Conservation (phyloP, 2,113 vertebrate species). For the Stegostoma tigrinum region DNA sequence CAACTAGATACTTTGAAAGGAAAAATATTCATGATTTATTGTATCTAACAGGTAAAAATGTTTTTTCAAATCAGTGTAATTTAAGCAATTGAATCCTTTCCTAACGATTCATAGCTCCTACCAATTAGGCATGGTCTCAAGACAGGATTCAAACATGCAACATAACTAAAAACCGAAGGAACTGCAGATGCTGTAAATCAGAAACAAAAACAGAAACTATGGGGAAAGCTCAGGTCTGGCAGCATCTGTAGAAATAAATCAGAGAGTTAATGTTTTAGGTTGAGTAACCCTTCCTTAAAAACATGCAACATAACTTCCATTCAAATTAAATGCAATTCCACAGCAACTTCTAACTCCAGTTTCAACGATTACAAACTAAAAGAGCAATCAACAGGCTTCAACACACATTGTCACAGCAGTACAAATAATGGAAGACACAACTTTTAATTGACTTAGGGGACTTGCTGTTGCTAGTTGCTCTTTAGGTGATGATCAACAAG, state of each 20-base stretch:
- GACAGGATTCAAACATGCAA: neutral
- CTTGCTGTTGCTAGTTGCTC: no score
- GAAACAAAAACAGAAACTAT: no score
- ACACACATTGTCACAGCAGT: neutral
- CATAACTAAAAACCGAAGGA: neutral
- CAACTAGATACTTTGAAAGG: neutral
- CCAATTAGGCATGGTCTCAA: constrained; percentile 48
- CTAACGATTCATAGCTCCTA: neutral
- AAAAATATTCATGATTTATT: neutral
- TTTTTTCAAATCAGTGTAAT: neutral
- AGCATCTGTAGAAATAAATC: no score
- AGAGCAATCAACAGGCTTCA: constrained; percentile 39
- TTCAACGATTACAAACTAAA: constrained; percentile 42
- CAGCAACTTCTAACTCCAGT: neutral
- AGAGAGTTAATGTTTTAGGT: no score
- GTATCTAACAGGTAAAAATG: neutral
- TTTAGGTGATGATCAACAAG: no score
- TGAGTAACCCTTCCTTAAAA: no score
- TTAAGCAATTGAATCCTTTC: neutral
- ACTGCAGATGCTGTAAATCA: no score
- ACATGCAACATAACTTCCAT: no score
- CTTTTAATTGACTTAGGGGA: no score
- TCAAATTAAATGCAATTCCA: no score
- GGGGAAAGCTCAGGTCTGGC: no score
- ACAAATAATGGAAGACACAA: neutral